A percentile compares a stretch with the other conserved stretches of the same genome.
Conservation (phyloP, 2,888 invertebrate species). For the Troglohyphantes excavatus region DNA sequence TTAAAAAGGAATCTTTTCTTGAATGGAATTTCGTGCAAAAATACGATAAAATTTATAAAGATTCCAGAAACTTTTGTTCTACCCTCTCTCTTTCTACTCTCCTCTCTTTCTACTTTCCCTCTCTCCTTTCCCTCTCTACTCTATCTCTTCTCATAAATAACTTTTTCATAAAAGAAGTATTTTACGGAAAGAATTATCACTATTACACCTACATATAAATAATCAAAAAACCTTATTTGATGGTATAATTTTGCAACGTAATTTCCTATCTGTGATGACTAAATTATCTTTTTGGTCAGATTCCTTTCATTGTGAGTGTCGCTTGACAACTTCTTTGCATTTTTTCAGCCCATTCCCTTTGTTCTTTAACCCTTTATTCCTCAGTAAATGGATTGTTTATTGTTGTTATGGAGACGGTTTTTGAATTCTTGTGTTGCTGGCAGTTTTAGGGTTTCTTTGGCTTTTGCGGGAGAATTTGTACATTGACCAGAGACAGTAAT, state of each 20-base stretch:
- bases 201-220: too few relatives aligned
- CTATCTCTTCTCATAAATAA: too few relatives aligned
- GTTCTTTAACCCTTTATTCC: slow-evolving; percentile 70
- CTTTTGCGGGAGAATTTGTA: slow-evolving; percentile 10
- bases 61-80: too few relatives aligned
- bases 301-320: slow-evolving; percentile 25
- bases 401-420: slow-evolving; percentile 18
- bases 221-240: neutral
- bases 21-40: too few relatives aligned
- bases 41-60: too few relatives aligned
- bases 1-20: too few relatives aligned
- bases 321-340: slow-evolving; percentile 20
- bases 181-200: too few relatives aligned
- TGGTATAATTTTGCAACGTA: neutral
- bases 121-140: too few relatives aligned
- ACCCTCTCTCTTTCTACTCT: too few relatives aligned
- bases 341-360: slow-evolving; percentile 48
- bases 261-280: neutral
- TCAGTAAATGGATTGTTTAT: slow-evolving; percentile 62
- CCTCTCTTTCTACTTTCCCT: too few relatives aligned
- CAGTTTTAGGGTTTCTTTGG: slow-evolving; percentile 13
- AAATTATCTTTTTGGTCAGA: neutral
- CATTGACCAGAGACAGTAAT: neutral
- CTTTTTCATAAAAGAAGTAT: too few relatives aligned
- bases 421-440: slow-evolving; percentile 18